Conservation (phyloP, 2,888 invertebrate genomes). For the Hoplodrina blanda region DNA sequence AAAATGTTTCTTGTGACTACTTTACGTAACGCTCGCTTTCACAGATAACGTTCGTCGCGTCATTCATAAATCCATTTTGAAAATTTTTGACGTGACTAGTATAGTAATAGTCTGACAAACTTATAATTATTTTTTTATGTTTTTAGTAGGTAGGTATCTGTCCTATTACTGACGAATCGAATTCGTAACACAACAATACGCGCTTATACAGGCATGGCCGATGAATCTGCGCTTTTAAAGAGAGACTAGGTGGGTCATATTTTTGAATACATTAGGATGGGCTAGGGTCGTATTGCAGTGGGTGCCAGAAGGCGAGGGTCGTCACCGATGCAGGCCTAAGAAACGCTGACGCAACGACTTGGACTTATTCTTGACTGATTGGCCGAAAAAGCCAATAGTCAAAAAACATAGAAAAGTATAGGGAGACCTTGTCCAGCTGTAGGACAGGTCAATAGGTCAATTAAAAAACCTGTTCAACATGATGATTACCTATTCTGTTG, state of each 20-base stretch:
- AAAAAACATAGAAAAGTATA: neutral
- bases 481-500: constrained; percentile 34
- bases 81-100: constrained; percentile 10
- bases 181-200: neutral
- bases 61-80: constrained; percentile 32
- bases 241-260: neutral
- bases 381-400: neutral
- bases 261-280: no score
- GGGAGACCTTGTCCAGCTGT: neutral
- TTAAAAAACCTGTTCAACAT: constrained; percentile 2
- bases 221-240: neutral
- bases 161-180: neutral
- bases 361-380: neutral
- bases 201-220: neutral
- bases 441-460: neutral
- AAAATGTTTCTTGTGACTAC: constrained; percentile 55
- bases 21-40: constrained; percentile 80
- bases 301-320: no score
- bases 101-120: neutral
- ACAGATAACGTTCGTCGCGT: constrained; percentile 61
- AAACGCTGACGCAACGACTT: no score
- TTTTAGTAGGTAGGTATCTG: neutral
- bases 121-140: neutral
- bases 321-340: no score
- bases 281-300: no score